Conservation (phyloP, 2,888 invertebrate species). For the Trypoxylon attenuatum region DNA sequence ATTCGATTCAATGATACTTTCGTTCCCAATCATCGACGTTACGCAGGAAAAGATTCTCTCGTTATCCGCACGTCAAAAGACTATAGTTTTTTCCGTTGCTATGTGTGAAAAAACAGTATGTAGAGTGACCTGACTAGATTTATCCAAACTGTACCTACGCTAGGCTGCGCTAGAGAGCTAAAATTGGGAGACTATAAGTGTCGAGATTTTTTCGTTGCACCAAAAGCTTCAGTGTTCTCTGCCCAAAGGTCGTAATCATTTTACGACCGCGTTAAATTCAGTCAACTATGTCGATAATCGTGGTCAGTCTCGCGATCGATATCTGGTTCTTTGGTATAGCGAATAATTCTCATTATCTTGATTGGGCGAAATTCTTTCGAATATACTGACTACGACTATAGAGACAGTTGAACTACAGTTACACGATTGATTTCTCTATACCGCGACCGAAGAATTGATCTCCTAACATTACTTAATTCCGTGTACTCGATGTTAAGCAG, state of each 20-base stretch:
- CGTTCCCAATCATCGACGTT: neutral
- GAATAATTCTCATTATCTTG: too few species aligned
- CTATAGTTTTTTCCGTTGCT: slow-evolving; percentile 2
- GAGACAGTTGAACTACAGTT: too few species aligned
- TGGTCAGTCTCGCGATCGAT: neutral
- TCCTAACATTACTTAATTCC: slow-evolving; percentile 5
- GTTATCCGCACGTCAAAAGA: neutral
- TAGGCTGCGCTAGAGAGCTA: slow-evolving; percentile 48
- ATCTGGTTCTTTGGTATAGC: too few species aligned
- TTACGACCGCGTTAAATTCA: too few species aligned
- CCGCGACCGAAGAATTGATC: neutral
- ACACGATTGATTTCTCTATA: too few species aligned
- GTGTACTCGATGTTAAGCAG: slow-evolving; percentile 17
- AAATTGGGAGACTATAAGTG: slow-evolving; percentile 23
- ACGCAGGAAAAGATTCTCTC: slow-evolving; percentile 11
- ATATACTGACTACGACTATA: too few species aligned
- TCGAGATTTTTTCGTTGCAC: slow-evolving; percentile 63
- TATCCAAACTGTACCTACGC: slow-evolving; percentile 34
- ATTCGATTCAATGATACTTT: neutral
- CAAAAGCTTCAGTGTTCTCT: slow-evolving; percentile 45
- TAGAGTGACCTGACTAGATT: slow-evolving; percentile 45
- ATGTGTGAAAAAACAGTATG: slow-evolving; percentile 1
- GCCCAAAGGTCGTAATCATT: too few species aligned
- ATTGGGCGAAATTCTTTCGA: too few species aligned
- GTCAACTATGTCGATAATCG: slow-evolving; percentile 1